These are phyloP conservation scores for Lophochroa leadbeateri DNA, from an alignment of 2,113 vertebrate species.

Conservation along the genomic window DNA sequence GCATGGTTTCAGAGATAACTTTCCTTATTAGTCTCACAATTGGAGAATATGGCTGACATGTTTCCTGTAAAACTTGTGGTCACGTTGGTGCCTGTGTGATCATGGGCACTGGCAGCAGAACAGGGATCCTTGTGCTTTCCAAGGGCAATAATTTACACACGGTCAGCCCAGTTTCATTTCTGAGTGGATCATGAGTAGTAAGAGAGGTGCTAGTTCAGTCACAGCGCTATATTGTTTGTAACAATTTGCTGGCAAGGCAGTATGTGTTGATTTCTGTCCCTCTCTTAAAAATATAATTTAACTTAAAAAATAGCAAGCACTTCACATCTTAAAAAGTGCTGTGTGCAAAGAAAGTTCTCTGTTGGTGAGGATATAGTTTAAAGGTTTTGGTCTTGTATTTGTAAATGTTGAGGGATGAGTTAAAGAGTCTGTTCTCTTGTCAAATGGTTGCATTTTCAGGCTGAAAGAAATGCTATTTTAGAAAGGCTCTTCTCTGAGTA, in stretches of 20 bases:
- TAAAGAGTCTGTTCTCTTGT: background rate
- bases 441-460: background rate
- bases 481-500: background rate
- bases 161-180: background rate
- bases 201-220: background rate
- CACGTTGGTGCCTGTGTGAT: background rate
- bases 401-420: background rate
- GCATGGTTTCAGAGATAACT: background rate
- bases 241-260: background rate
- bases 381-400: background rate
- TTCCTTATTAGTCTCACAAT: background rate
- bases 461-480: background rate
- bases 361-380: background rate
- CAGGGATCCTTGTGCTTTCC: background rate
- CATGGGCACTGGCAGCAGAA: background rate
- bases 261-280: background rate
- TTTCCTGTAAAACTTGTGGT: background rate
- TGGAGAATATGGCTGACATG: background rate
- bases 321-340: background rate
- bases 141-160: background rate
- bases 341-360: background rate
- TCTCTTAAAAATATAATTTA: background rate
- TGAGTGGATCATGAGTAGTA: background rate
- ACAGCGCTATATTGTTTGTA: background rate
- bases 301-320: background rate